These are phyloP conservation scores for Nezara viridula DNA, from an alignment of 2,888 invertebrate species.

Conservation along the genomic window DNA sequence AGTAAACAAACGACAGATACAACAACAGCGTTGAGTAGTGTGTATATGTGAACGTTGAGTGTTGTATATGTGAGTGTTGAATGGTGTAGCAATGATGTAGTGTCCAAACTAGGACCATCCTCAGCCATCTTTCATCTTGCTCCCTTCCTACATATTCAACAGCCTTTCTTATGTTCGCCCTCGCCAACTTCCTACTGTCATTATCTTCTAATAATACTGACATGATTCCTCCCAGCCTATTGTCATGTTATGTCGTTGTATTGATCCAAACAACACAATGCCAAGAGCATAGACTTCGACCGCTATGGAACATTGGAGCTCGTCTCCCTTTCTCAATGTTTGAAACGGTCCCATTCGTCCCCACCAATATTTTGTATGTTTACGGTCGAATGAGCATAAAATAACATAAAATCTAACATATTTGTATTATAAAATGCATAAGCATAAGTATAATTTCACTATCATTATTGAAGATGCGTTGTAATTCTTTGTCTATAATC, in stretches of 20 bases:
- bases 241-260: background rate
- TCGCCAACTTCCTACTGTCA: slow-evolving; percentile 10
- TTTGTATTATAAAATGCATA: no score
- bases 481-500: no score
- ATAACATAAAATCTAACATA: no score
- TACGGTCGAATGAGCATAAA: no score
- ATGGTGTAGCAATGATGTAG: background rate
- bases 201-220: background rate
- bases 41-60: no score
- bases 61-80: background rate
- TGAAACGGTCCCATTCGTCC: no score
- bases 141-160: slow-evolving; percentile 4
- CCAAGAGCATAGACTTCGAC: no score
- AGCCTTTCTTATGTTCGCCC: background rate
- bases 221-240: background rate
- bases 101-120: background rate
- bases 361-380: no score
- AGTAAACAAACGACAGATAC: slow-evolving; percentile 9
- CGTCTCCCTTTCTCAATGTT: no score
- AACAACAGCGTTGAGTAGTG: background rate
- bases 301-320: no score
- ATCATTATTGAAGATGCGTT: no score
- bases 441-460: no score
- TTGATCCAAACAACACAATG: background rate
- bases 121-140: background rate